Percentiles rank a stretch among this genome's conserved stretches.
phyloP scores from a whole-genome alignment of 2,888 invertebrate genomes.

The Agrenia bidenticulata region DNA sequence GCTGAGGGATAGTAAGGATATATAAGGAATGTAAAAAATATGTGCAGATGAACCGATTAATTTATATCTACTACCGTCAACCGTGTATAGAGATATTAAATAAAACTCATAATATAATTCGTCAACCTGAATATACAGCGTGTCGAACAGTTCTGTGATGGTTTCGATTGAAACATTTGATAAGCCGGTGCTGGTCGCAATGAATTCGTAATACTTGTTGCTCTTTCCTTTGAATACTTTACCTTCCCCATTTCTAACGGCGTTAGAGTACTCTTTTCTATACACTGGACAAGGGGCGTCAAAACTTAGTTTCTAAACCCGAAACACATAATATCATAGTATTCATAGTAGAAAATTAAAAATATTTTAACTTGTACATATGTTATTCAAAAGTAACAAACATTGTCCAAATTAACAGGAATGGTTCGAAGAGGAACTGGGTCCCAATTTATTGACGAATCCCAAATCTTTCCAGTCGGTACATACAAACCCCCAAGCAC shows the following conservation, averaged over 20 bases:
- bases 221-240: neutral
- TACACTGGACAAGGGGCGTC: too few relatives aligned
- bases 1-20: neutral
- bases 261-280: too few relatives aligned
- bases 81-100: too few relatives aligned
- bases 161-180: neutral
- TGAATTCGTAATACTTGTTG: neutral
- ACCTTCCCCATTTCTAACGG: neutral
- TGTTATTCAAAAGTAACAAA: too few relatives aligned
- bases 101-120: too few relatives aligned
- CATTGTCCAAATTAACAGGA: constrained; percentile 70
- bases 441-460: constrained; percentile 52
- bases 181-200: constrained; percentile 2
- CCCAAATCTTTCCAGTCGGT: constrained; percentile 57
- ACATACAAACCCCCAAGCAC: constrained; percentile 77
- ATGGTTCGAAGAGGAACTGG: constrained; percentile 52
- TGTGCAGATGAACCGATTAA: too few relatives aligned
- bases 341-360: too few relatives aligned
- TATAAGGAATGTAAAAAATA: neutral
- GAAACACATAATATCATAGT: too few relatives aligned
- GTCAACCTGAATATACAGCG: constrained; percentile 11
- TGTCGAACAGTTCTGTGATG: constrained; percentile 3
- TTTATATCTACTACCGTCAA: too few relatives aligned
- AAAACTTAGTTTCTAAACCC: too few relatives aligned
- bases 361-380: too few relatives aligned